Base-by-base conservation (phyloP, 2,797 vertebrate genomes). In the Yasuhikotakia modesta region DNA sequence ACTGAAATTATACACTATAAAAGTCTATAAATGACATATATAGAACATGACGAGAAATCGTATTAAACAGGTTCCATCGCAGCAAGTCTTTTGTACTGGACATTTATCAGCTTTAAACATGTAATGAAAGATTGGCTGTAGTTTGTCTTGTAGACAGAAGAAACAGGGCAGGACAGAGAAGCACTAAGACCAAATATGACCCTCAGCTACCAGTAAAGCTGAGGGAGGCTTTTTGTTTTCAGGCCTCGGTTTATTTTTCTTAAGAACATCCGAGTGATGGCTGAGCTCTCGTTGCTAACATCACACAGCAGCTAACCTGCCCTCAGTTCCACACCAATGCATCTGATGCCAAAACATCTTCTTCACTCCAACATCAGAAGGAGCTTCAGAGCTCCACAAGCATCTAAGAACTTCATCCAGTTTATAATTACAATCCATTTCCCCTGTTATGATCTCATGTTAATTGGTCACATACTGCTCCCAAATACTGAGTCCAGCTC, bases 181-280 rank as follows among this genome's bases (percentile, higher is more conserved):
- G 61, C 63, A 32, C 52, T 70, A 53, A 27, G 63, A 69, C 19
- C 58, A 65, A 55, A 48, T 72, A 61, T 43, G 61, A 53, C 81
- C 61, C 43, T 60, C 63, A 69, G 73, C 69, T 79, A 70, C 53
- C 57, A 72, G 58, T 67, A 64, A 55, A 83, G 76, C 76, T 58
- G 45, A 71, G 72, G 70, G 45, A 71, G 72, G 70, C 74, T 74
- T 74, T 76, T 76, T 60, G 65, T 76, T 60, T 68, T n/a, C 5
- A n/a, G 48, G 79, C 32, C 53, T 80, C 30, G 27, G 6, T 77
- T 35, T 63, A 27, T 61, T 17, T 76, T 76, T 61, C 45, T 69
- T 55, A 45, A 55, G 50, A 53, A 67, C 65, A 69, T 69, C 13
- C 43, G n/a, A 35, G 27, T 43, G 75, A 30, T 14, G 2, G 14